A percentile compares a stretch with the other conserved stretches of the same genome.
These are phyloP conservation scores for Meles meles DNA, from an alignment of 2,113 vertebrate species.

Conservation along the genomic window DNA sequence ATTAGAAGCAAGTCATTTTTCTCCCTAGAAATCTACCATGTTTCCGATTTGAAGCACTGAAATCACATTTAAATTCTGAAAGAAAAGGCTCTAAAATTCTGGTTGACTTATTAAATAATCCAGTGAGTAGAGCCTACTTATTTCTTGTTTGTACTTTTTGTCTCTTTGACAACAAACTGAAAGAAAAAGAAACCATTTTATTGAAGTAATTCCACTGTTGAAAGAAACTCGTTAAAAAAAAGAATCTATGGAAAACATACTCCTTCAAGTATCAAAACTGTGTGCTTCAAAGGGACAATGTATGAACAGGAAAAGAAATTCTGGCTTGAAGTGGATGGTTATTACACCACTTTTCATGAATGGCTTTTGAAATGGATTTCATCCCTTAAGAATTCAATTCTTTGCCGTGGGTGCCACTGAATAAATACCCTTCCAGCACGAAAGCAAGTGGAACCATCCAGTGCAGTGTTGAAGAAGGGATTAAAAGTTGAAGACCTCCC, in stretches of 20 bases:
- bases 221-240: neutral
- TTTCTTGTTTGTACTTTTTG: neutral
- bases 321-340: neutral
- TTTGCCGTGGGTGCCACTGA: neutral
- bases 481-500: neutral
- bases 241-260: neutral
- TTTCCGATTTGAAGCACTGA: neutral
- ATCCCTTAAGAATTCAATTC: neutral
- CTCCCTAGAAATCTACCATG: neutral
- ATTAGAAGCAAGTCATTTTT: neutral
- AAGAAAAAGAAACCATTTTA: neutral
- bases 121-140: neutral
- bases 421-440: neutral
- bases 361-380: neutral
- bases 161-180: neutral
- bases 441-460: neutral
- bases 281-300: neutral
- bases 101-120: neutral
- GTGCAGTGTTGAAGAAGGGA: neutral
- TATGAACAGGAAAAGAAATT: neutral
- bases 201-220: neutral
- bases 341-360: neutral
- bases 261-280: neutral
- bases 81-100: neutral
- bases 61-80: neutral